Conservation (phyloP, 2,797 vertebrate genomes). For the Adelosebastes latens region DNA sequence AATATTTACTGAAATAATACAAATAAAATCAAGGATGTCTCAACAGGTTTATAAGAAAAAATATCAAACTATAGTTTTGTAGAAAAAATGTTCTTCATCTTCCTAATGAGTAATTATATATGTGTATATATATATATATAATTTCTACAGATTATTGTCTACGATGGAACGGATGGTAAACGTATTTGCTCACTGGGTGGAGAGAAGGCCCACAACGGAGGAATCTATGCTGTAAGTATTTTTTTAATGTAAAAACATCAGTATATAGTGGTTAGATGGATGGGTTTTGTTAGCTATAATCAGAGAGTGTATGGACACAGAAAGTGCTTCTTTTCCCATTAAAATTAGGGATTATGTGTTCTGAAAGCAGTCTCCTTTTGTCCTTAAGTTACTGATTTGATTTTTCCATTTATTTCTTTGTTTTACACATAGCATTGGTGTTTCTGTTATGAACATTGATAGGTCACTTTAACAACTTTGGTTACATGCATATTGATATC, state of each 20-base stretch:
- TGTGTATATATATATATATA: too few relatives aligned
- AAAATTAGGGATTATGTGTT: conserved; percentile 5
- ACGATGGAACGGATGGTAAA: conserved; percentile 90
- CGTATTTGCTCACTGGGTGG: conserved; percentile 85
- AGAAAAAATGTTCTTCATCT: neutral
- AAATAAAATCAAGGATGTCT: neutral
- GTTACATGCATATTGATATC: neutral
- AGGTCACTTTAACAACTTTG: neutral
- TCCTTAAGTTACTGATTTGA: neutral
- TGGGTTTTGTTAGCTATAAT: neutral
- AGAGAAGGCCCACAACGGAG: conserved; percentile 92
- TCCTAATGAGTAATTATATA: neutral
- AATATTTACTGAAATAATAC: neutral
- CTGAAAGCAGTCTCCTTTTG: neutral
- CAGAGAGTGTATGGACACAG: neutral
- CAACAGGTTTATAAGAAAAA: too few relatives aligned
- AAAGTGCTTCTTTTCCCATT: conserved; percentile 21
- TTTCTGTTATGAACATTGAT: neutral
- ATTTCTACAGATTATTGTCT: conserved; percentile 87
- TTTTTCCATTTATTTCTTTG: neutral
- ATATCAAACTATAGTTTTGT: neutral
- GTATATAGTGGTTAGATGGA: neutral
- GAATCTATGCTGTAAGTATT: conserved; percentile 94
- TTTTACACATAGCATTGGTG: neutral
- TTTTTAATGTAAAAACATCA: neutral